These are phyloP conservation scores for Octomys mimax DNA, from an alignment of 2,797 vertebrate genomes.

Conservation along the genomic window DNA sequence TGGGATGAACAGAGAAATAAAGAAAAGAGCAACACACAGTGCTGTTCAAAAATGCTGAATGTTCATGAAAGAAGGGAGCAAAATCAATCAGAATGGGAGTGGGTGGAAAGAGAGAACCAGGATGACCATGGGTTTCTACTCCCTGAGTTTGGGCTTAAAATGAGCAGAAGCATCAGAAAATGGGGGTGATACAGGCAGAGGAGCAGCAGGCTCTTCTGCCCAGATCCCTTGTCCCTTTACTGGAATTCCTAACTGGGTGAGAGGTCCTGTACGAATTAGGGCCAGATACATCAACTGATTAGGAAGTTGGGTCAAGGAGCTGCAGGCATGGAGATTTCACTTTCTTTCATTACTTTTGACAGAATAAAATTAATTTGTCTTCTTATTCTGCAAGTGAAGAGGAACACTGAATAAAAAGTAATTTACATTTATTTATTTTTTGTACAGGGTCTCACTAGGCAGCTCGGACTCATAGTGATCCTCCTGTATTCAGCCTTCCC, in stretches of 20 bases:
- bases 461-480: no score
- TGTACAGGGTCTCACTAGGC: no score
- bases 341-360: neutral
- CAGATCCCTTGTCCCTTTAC: neutral
- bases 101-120: no score
- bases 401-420: conserved; percentile 26
- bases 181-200: fast-evolving
- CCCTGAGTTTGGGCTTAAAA: neutral
- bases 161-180: no score
- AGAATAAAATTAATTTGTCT: neutral
- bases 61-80: neutral
- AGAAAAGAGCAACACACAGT: neutral
- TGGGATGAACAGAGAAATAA: neutral
- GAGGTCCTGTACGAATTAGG: neutral
- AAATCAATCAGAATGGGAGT: neutral
- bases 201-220: neutral
- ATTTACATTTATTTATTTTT: neutral
- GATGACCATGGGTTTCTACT: neutral
- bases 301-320: neutral
- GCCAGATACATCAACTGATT: neutral
- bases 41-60: neutral
- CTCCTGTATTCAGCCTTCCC: no score
- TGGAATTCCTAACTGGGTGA: neutral
- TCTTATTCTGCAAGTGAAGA: neutral
- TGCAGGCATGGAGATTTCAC: neutral